Base-by-base conservation (phyloP, 2,888 invertebrate species). In the Schizotus pectinicornis region DNA sequence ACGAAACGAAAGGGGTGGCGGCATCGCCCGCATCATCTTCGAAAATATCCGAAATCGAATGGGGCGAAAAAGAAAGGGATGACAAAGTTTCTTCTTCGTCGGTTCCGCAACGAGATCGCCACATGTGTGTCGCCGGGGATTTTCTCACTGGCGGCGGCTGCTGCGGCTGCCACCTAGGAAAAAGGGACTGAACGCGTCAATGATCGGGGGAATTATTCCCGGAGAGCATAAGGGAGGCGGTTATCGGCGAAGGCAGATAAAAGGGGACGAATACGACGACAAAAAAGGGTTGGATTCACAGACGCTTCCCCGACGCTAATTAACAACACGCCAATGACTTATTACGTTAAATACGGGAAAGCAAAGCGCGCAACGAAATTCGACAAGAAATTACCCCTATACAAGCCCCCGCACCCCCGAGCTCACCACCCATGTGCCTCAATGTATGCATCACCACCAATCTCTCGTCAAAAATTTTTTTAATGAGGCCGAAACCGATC, bases 161-260 rank as follows among this genome's bases (percentile, higher is more conserved):
- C 22, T 43, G 50, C 11, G 59, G 75, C 73, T 68, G 63, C 67
- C 69, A 65, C 65, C 67, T 59, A 69, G 67, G 71, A 72, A 75
- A 77, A 77, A 77, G 76, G 76, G 75, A 74, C 74, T 73, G 70
- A 73, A n/a, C n/a, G 71, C 75, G 74, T 74, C 74, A 74, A 77
- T 77, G 75, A 77, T 76, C 76, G 73, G 69, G 73, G 73, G 76
- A 75, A 76, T 76, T 74, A 75, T 73, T 72, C 74, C 70, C 64
- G 72, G 75, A 74, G 69, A 73, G 69, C 71, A 73, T 70, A 73
- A 72, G 74, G 74, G 68, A 68, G 69, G 72, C 63, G 69, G 69
- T 22, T 75, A 75, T 75, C 72, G 75, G 74, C 72, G 73, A 75
- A 71, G 71, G 74, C 71, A 74, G 75, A 75, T 75, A 74, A 74